Evolutionary conservation across 2,797 vertebrate species (phyloP), one percentile per base, ranked within the genome.

Genomic region (Carapus acus): DNA sequence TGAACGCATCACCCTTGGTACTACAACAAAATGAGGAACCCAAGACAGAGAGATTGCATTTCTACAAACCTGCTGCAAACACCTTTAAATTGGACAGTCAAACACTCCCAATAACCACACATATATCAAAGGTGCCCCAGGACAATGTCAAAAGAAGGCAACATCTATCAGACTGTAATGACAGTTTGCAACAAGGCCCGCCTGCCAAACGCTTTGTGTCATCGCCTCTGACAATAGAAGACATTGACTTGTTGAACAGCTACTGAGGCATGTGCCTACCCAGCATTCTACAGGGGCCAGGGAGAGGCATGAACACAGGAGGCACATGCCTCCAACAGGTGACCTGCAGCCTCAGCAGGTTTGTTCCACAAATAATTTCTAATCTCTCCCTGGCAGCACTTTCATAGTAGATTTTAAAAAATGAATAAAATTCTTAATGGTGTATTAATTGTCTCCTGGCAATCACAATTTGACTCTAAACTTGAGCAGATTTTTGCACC

Each of bases 201-300:
- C 72, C 84, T 8, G 65, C 84, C 21, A 93, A 94, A 69, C 86
- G 88, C 50, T 83, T 78, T 18, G 81, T 83, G 9, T 64, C 86
- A 14, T 78, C 85, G 1, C 17, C 57, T 69, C 78, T 97, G 19
- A 83, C 88, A 20, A 66, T 80, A 41, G 90, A 92, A 60, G 94
- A 98, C 77, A 82, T 91, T 69, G 88, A 94, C 68, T 80, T 98
- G 74, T 74, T 98, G 72, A 92, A 94, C 77, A 90, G 85, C 69
- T 98, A 97, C 65, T 97, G 84, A 93, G n/a, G 31, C 6, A 6
- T 49, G 8, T 2, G 7, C 16, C 19, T 19, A 2, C 13, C n/a
- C 27, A 45, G 36, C 44, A 43, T 49, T 54, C 14, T 7, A n/a
- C 6, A 7, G 11, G 42, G 9, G 14, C 18, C 29, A 23, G 43